A percentile compares a stretch with the other conserved stretches of the same genome.
phyloP scores from a whole-genome alignment of 2,797 vertebrate species.

The Phataginus tricuspis region DNA sequence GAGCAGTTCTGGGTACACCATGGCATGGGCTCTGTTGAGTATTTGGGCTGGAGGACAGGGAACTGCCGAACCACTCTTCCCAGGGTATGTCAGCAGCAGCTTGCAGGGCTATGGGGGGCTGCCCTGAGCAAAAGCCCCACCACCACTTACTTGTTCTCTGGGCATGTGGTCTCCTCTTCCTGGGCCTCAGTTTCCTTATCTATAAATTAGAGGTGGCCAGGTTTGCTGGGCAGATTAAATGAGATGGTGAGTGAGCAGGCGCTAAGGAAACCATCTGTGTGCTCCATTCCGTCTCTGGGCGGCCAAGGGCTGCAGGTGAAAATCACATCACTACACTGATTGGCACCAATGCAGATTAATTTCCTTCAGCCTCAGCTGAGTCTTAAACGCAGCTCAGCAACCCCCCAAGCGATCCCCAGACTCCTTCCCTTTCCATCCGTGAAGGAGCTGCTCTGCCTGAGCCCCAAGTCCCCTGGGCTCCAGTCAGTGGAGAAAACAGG shows the following conservation, averaged over 20 bases:
- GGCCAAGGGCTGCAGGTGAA: not conserved
- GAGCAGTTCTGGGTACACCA: not conserved
- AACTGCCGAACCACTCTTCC: not conserved
- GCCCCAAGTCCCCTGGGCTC: not conserved
- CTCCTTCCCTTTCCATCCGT: not conserved
- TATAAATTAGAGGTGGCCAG: not conserved
- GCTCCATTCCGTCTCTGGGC: not conserved
- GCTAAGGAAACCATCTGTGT: not conserved
- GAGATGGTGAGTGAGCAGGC: not conserved
- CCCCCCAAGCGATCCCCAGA: not conserved
- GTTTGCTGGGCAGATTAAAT: not conserved
- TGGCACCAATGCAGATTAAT: not conserved
- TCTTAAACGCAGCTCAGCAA: conserved; percentile 5
- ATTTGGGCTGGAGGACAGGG: not conserved
- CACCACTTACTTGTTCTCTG: not conserved
- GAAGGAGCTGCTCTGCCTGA: not conserved
- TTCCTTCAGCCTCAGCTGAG: not conserved
- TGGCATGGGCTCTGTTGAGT: not conserved
- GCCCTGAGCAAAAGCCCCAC: not conserved
- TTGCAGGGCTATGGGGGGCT: not conserved
- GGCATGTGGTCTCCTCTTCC: not conserved
- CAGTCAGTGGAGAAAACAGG: not conserved
- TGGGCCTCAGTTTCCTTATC: conserved; percentile 14
- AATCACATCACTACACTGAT: not conserved
- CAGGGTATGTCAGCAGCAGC: not conserved